These are phyloP conservation scores for Dendroctonus valens DNA, from an alignment of 1,140 invertebrate genomes.

Conservation along the genomic window DNA sequence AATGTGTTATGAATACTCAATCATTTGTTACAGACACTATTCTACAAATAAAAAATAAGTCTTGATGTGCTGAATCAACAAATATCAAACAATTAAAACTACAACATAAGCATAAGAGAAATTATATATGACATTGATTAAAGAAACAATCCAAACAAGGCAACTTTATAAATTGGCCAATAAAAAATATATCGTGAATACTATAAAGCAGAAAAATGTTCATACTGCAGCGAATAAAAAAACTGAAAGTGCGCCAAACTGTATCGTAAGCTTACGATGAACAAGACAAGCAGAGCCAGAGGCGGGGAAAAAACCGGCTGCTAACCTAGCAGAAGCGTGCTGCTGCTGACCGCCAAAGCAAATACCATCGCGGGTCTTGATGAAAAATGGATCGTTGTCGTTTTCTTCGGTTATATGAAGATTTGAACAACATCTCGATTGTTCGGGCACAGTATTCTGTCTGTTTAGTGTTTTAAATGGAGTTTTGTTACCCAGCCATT, in stretches of 20 bases:
- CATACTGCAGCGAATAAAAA: slow-evolving; percentile 6
- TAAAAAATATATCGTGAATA: no score
- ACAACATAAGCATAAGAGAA: no score
- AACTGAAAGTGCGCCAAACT: slow-evolving; percentile 42
- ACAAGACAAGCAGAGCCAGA: slow-evolving; percentile 40
- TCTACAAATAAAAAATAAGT: no score
- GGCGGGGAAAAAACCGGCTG: slow-evolving; percentile 31
- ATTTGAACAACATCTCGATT: background rate
- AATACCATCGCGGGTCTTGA: slow-evolving; percentile 6
- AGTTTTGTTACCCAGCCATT: slow-evolving; percentile 6
- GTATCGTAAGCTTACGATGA: slow-evolving; percentile 46
- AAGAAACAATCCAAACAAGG: no score
- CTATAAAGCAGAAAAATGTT: no score
- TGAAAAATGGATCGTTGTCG: slow-evolving; percentile 6
- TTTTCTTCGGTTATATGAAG: slow-evolving; percentile 1
- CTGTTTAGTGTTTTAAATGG: slow-evolving; percentile 17
- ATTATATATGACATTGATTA: no score
- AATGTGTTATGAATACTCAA: no score
- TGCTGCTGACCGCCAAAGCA: slow-evolving; percentile 16
- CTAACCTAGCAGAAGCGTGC: slow-evolving; percentile 42
- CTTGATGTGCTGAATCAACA: no score
- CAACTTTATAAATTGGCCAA: no score
- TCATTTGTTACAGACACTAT: no score
- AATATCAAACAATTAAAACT: no score
- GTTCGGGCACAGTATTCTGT: slow-evolving; percentile 15